Evolutionary conservation across 2,888 invertebrate genomes (phyloP).

Genomic region (Horisme vitalbata): DNA sequence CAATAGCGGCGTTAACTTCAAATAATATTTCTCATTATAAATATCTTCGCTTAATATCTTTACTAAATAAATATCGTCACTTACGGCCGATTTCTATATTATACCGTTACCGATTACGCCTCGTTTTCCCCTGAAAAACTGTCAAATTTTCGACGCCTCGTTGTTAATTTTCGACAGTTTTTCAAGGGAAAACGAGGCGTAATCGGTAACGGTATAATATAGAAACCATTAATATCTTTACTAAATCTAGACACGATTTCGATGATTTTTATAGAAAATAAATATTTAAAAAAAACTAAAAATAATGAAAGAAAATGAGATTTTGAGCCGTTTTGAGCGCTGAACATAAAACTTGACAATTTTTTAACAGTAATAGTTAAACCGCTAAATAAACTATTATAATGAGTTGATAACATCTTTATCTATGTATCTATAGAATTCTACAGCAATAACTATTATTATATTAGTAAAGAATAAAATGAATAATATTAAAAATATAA

Average conservation of each 20-base stretch:
- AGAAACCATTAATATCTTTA: no score
- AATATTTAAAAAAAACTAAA: conserved; percentile 2
- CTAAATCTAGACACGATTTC: conserved; percentile 34
- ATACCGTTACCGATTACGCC: no score
- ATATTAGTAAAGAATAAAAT: neutral
- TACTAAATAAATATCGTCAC: no score
- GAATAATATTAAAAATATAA: conserved; percentile 4
- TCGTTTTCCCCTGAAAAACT: no score
- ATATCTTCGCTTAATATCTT: conserved; percentile 39
- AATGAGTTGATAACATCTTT: conserved; percentile 36
- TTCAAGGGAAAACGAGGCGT: no score
- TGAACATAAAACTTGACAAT: conserved; percentile 30
- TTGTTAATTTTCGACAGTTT: no score
- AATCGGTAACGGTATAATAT: no score
- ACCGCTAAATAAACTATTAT: conserved; percentile 25
- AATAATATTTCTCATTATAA: conserved; percentile 37
- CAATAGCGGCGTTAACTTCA: conserved; percentile 39
- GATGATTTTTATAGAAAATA: conserved; percentile 36
- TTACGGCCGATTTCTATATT: no score
- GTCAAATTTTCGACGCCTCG: no score
- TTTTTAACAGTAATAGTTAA: conserved; percentile 14
- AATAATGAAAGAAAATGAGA: neutral
- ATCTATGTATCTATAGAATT: conserved; percentile 4
- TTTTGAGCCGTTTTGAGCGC: conserved; percentile 47
- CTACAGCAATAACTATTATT: conserved; percentile 9